Conservation (phyloP, 2,113 vertebrate species). For the Hyperopisus bebe region DNA sequence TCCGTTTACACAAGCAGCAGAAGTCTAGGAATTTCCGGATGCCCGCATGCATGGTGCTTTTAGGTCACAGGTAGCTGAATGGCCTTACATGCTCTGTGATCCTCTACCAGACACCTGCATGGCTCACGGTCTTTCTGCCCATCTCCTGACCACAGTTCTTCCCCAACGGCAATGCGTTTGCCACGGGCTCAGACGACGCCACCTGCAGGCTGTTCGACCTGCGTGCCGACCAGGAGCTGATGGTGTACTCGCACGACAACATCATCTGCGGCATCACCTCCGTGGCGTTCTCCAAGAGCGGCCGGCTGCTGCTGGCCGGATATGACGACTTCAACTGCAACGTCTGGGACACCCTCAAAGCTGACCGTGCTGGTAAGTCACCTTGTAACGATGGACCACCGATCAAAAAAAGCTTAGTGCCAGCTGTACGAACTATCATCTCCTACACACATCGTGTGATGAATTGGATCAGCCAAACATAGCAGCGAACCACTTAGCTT, state of each 20-base stretch:
- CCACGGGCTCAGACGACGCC: conserved; percentile 95
- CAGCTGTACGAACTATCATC: not conserved
- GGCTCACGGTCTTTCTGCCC: not conserved
- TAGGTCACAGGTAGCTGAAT: not conserved
- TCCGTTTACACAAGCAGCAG: not conserved
- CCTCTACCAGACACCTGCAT: not conserved
- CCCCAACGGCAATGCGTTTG: conserved; percentile 96
- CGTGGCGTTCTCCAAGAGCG: conserved; percentile 97
- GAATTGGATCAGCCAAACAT: not conserved
- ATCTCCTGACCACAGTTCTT: conserved; percentile 70
- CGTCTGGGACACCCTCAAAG: conserved; percentile 98
- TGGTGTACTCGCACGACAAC: conserved; percentile 98
- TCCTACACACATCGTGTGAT: not conserved
- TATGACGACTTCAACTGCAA: conserved; percentile 99
- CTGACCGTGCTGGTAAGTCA: conserved; percentile 83
- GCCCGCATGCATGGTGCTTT: not conserved
- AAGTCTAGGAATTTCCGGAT: not conserved
- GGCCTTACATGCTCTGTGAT: not conserved
- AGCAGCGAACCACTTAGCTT: not conserved
- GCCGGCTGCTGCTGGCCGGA: conserved; percentile 91
- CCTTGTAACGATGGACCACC: too few species aligned
- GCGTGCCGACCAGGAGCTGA: conserved; percentile 95
- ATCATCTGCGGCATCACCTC: conserved; percentile 99
- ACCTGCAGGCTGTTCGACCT: conserved; percentile 98
- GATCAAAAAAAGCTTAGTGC: not conserved